Percentiles rank a stretch among this genome's conserved stretches.
Evolutionary conservation across 2,113 vertebrate species (phyloP).

Genomic region (Marmota flaviventris): DNA sequence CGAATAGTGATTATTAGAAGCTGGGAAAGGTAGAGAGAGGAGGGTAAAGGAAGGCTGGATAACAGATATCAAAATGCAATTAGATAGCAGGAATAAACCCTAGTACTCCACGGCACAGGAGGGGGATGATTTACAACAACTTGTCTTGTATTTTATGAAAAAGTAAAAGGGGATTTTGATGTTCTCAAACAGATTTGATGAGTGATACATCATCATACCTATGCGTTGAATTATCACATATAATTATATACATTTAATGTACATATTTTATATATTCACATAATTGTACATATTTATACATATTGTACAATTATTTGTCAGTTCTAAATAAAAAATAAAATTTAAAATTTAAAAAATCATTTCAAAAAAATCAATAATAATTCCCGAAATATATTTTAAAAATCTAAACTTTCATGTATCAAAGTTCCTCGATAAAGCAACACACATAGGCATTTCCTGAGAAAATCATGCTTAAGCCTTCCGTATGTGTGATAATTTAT

Average conservation of each 20-base stretch:
- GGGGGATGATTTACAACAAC: neutral
- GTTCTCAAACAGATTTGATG: neutral
- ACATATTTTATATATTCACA: too few species aligned
- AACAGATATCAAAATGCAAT: neutral
- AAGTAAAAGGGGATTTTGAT: neutral
- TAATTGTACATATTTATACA: neutral
- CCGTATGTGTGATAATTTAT: neutral
- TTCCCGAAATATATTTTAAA: slow-evolving; percentile 1
- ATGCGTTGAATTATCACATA: neutral
- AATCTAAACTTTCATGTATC: neutral
- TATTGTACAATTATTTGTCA: neutral
- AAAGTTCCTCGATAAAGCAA: slow-evolving; percentile 30
- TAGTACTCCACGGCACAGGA: neutral
- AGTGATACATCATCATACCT: too few species aligned
- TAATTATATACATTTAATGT: neutral
- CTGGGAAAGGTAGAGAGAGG: too few species aligned
- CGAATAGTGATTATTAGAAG: neutral
- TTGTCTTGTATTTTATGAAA: neutral
- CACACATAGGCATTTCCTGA: neutral
- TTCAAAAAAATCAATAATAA: slow-evolving; percentile 39
- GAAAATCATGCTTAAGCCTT: slow-evolving; percentile 45
- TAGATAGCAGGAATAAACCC: neutral
- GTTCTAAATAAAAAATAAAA: neutral
- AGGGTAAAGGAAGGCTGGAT: neutral
- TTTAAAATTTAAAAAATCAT: neutral